Conservation (phyloP, 92 coral and sea anemone genomes). For the Palythoa heliodiscus region DNA sequence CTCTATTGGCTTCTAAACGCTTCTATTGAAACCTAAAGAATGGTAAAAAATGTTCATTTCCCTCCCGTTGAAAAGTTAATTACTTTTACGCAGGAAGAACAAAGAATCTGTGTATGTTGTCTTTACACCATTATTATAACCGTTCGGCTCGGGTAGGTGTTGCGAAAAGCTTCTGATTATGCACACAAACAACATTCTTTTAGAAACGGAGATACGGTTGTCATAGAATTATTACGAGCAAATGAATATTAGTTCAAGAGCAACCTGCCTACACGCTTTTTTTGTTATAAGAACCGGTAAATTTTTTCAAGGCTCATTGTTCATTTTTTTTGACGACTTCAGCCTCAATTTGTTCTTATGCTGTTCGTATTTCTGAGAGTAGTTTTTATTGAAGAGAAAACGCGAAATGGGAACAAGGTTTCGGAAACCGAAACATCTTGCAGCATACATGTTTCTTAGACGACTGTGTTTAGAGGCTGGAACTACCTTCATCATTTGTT, state of each 20-base stretch:
- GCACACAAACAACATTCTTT: background rate
- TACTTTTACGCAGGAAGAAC: background rate
- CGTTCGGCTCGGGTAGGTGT: background rate
- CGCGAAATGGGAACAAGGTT: too few relatives aligned
- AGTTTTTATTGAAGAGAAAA: too few relatives aligned
- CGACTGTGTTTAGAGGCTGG: too few relatives aligned
- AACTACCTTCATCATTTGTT: too few relatives aligned
- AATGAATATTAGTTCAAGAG: background rate
- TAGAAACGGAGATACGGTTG: background rate
- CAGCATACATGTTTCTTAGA: too few relatives aligned
- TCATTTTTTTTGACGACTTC: too few relatives aligned
- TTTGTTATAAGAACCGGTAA: too few relatives aligned
- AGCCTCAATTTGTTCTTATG: too few relatives aligned
- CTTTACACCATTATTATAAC: background rate
- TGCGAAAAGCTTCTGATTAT: background rate
- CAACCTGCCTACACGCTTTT: background rate
- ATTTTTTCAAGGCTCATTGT: too few relatives aligned
- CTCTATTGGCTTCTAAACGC: background rate
- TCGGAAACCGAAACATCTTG: too few relatives aligned
- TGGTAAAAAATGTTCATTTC: background rate
- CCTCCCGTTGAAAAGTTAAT: constrained; percentile 1
- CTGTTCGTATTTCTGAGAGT: too few relatives aligned
- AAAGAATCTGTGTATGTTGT: background rate
- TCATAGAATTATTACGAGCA: background rate
- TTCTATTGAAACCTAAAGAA: background rate